Percentiles rank a stretch among this genome's conserved stretches.
Evolutionary conservation across 2,113 vertebrate species (phyloP).

Genomic region (Anoura caudifer): DNA sequence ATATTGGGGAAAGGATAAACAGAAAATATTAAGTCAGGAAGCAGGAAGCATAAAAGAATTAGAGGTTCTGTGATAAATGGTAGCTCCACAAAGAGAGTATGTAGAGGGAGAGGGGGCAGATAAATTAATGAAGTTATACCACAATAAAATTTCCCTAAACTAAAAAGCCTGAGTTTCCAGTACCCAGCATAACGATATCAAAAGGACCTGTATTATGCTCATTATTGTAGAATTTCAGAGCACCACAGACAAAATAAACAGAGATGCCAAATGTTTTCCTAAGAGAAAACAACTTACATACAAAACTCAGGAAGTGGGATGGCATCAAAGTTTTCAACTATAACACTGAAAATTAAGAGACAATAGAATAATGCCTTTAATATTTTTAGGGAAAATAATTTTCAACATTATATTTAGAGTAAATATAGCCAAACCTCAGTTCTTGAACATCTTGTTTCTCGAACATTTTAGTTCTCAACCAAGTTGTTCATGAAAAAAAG

Average conservation of each 20-base stretch:
- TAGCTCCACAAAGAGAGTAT: background rate
- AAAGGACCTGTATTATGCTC: background rate
- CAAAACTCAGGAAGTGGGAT: background rate
- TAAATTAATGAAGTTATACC: background rate
- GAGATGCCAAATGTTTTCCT: background rate
- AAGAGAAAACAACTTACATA: constrained; percentile 11
- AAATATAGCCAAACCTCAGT: background rate
- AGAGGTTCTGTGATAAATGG: background rate
- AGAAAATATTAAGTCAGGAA: background rate
- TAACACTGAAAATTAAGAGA: background rate
- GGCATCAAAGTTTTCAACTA: background rate
- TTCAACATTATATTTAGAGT: constrained; percentile 20
- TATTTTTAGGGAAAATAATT: background rate
- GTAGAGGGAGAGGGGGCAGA: background rate
- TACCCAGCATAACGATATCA: background rate
- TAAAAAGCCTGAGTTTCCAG: background rate
- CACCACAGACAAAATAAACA: background rate
- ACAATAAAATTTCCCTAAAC: background rate
- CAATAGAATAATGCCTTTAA: background rate
- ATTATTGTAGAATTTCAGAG: background rate
- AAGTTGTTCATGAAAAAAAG: no score
- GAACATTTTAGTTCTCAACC: no score
- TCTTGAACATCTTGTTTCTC: no score
- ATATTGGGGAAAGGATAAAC: background rate
- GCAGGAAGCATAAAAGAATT: background rate